Evolutionary conservation across 2,888 invertebrate species (phyloP).

Genomic region (Slavum lentiscoides): DNA sequence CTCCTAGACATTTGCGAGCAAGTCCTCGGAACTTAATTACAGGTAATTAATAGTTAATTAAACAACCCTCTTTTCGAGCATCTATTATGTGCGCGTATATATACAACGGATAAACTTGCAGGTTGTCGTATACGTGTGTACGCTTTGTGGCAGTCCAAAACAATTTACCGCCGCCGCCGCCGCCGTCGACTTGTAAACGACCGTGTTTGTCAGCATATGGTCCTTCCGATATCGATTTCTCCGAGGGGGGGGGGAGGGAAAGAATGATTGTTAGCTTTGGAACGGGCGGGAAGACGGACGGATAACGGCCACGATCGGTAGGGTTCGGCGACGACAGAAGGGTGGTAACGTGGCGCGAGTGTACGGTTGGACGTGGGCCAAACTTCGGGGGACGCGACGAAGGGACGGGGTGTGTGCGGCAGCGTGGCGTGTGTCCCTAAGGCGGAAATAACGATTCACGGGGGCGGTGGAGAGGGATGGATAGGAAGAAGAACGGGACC

Average conservation of each 20-base stretch:
- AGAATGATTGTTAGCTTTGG: conserved; percentile 44
- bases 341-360: neutral
- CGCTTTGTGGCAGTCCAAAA: conserved; percentile 33
- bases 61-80: neutral
- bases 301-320: neutral
- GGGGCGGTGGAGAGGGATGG: neutral
- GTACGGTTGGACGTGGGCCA: conserved; percentile 31
- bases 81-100: neutral
- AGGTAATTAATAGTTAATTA: conserved; percentile 37
- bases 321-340: neutral
- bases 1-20: no score
- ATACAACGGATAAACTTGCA: neutral
- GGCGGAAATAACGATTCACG: conserved; percentile 23
- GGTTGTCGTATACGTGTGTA: no score
- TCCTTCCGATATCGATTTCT: conserved; percentile 40
- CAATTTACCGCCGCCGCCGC: conserved; percentile 39
- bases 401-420: neutral
- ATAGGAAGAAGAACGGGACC: no score
- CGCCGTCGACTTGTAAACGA: conserved; percentile 33
- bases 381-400: neutral
- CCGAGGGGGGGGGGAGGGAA: neutral
- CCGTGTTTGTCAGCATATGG: conserved; percentile 42
- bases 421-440: conserved; percentile 26
- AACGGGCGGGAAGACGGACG: neutral
- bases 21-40: conserved; percentile 1